Evolutionary conservation across 2,888 invertebrate genomes (phyloP).

Genomic region (Drosophila nr. perissopoda): DNA sequence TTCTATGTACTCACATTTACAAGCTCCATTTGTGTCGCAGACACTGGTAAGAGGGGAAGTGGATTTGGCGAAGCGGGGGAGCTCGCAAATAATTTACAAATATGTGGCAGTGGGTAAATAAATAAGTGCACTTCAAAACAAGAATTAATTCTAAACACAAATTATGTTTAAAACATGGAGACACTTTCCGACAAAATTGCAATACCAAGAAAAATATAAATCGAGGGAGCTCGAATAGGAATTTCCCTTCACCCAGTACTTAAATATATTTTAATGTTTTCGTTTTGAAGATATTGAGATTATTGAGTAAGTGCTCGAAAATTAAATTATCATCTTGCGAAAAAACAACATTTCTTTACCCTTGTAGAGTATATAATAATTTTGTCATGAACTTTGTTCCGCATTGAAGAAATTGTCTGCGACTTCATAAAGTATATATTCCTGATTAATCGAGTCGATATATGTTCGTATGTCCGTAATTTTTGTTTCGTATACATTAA

Average conservation of each 20-base stretch:
- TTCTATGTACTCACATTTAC: conserved; percentile 49
- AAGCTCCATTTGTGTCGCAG: conserved; percentile 30
- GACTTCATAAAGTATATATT: neutral
- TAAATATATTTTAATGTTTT: neutral
- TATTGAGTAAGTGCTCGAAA: neutral
- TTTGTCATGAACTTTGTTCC: neutral
- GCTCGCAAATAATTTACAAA: conserved; percentile 14
- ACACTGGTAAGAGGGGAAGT: neutral
- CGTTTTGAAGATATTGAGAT: neutral
- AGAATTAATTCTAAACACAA: neutral
- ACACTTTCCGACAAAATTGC: neutral
- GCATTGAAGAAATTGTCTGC: neutral
- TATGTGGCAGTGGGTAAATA: conserved; percentile 34
- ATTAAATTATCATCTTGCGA: neutral
- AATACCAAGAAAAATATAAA: neutral
- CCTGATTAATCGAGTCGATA: no score
- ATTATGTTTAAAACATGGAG: neutral
- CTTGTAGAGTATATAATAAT: neutral
- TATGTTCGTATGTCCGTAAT: no score
- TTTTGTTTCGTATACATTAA: no score
- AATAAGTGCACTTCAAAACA: conserved; percentile 2
- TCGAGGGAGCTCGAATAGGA: neutral
- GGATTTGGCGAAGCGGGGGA: no score
- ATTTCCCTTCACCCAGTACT: neutral
- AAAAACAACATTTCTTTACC: neutral